phyloP scores from a whole-genome alignment of 2,113 vertebrate species.

The Halichoeres trimaculatus region DNA sequence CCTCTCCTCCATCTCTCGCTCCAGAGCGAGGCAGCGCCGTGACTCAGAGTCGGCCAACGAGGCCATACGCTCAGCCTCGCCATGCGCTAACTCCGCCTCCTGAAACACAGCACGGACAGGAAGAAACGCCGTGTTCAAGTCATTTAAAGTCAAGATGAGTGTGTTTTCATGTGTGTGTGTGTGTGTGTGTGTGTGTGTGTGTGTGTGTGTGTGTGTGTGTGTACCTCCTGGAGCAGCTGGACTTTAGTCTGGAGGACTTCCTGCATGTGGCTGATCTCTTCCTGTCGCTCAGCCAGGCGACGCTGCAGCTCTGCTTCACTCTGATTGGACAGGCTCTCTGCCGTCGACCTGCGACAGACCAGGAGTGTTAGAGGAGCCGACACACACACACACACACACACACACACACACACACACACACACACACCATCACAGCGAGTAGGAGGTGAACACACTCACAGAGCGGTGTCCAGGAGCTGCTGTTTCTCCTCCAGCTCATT shows the following conservation, averaged over 20 bases:
- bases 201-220: constrained; percentile 17
- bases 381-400: no score
- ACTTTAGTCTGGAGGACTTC: constrained; percentile 89
- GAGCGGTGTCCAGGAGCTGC: constrained; percentile 85
- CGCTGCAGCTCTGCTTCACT: constrained; percentile 85
- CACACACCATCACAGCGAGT: no score
- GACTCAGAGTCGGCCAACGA: constrained; percentile 83
- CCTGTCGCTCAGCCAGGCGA: constrained; percentile 84
- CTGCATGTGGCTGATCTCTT: constrained; percentile 86
- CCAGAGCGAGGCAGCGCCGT: constrained; percentile 82
- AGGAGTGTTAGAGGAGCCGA: no score
- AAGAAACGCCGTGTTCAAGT: no score
- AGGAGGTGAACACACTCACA: no score
- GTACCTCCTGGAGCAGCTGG: constrained; percentile 90
- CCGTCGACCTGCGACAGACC: constrained; percentile 82
- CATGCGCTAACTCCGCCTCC: constrained; percentile 87
- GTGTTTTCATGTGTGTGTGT: not conserved
- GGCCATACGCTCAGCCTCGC: constrained; percentile 83
- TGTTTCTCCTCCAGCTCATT: constrained; percentile 92
- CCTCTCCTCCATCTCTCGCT: constrained; percentile 81
- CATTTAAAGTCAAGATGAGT: no score
- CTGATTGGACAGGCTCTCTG: constrained; percentile 82
- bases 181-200: not conserved
- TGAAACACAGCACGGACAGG: constrained; percentile 53
- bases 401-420: no score